phyloP scores from a whole-genome alignment of 2,888 invertebrate species.

The Meiosimyza decipiens region DNA sequence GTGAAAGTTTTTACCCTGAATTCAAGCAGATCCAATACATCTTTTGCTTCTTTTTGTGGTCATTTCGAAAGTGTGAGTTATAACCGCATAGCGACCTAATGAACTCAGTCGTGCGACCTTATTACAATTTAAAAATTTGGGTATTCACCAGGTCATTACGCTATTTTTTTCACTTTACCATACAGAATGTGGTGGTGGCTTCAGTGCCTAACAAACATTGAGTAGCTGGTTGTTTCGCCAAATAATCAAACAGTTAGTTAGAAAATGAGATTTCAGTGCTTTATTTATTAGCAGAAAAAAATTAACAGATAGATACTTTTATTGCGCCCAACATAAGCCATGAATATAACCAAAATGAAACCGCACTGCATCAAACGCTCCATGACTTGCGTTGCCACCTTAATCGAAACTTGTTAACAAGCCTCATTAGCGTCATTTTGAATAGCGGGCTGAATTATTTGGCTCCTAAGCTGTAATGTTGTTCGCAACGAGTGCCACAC shows the following conservation, averaged over 20 bases:
- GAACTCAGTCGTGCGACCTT: slow-evolving; percentile 17
- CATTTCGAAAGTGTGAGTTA: not conserved
- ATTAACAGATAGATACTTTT: not conserved
- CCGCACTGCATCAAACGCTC: not conserved
- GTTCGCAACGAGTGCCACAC: too few relatives aligned
- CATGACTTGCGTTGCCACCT: slow-evolving; percentile 10
- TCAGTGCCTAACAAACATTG: not conserved
- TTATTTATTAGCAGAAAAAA: not conserved
- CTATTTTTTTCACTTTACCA: too few relatives aligned
- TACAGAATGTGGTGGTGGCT: too few relatives aligned
- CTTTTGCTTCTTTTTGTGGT: not conserved
- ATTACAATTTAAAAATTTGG: not conserved
- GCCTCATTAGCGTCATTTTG: slow-evolving; percentile 44
- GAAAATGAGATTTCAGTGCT: not conserved
- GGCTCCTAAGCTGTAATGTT: not conserved
- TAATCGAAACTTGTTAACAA: slow-evolving; percentile 41
- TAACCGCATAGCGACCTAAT: slow-evolving; percentile 3
- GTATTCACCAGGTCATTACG: too few relatives aligned
- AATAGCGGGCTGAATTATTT: slow-evolving; percentile 10
- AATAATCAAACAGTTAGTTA: not conserved
- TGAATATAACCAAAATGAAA: not conserved
- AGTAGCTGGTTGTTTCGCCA: not conserved
- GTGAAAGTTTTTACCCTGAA: slow-evolving; percentile 24
- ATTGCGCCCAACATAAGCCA: too few relatives aligned
- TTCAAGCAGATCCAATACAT: too few relatives aligned